Evolutionary conservation across 2,113 vertebrate genomes (phyloP), one percentile per base, ranked within the genome.

Genomic region (Cryptotis parvus): DNA sequence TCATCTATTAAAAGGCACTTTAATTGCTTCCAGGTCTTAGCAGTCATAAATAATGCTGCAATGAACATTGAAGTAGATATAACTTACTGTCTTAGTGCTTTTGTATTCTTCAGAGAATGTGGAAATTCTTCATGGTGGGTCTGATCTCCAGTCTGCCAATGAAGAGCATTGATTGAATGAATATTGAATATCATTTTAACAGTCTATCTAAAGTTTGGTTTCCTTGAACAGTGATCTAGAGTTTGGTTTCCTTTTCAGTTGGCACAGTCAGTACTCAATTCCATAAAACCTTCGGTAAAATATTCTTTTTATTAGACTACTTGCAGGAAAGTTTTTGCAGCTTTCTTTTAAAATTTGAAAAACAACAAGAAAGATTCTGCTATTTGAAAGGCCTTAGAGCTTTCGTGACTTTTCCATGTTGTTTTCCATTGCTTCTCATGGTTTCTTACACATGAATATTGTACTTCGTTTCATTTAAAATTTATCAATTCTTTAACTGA

Each of bases 401-500:
- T 74, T 43, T 68, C n/a, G n/a, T 3, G 16, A n/a, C 16, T 70
- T 69, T 7, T 74, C 31, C 41, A 6, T 66, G 26, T 45, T 66
- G 3, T 79, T 94, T 95, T 65, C 45, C 35, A 39, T 26, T 65
- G 39, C 52, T 89, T 58, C 55, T 88, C 31, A 6, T 29, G 6
- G 4, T n/a, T 90, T 90, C 55, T 92, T 84, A 4, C 45, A 18
- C 11, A 29, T 73, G 58, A 76, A 73, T 65, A 11, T 45, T 24
- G 4, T 76, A 45, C 55, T 91, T 90, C 65, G 26, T 81, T 87
- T 39, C 49, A 18, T 41, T 86, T 87, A 77, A 87, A 84, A 66
- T 94, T 91, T 63, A 81, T 49, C 33, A 69, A 15, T 69, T 91
- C 75, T 49, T 70, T 39, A 75, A 26, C n/a, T 93, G 29, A 33